Base-by-base conservation (phyloP, 2,113 vertebrate genomes). In the Calyptomena viridis region DNA sequence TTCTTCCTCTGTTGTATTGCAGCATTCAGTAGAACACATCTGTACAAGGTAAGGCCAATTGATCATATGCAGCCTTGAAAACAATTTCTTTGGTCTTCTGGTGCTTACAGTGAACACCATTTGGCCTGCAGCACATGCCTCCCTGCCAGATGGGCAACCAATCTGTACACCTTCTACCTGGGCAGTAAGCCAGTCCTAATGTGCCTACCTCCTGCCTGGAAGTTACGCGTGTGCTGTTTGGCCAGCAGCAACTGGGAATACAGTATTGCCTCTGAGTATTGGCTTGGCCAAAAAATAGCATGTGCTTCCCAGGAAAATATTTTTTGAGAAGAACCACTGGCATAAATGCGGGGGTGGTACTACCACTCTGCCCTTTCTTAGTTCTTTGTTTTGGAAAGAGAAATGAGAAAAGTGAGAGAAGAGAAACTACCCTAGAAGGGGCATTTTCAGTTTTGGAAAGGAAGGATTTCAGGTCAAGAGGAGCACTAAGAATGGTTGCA, bases 191-290 rank as follows among this genome's bases (percentile, higher is more conserved):
- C 95, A 97, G 86, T 15, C 86, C 47, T 82, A 74, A 10, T 44
- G 86, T 94, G 88, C 89, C 94, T 75, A 84, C 52, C 76, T 96
- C 89, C 94, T 96, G 95, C 95, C 93, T 97, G 95, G 94, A 96
- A 96, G 95, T 94, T 84, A 95, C 68, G 1, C 0, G 0, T 56
- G 72, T 87, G 86, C 92, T 84, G 50, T 12, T 94, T 23, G 4
- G 95, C 88, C 76, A 83, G 94, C 72, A 89, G 76, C 64, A 63
- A 87, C 39, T 81, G 83, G 76, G 64, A 96, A 94, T 18, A 90
- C 64, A 89, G 60, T 9, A 47, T 33, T 59, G 76, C 91, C 89
- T 93, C 91, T 89, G 80, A 94, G 76, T 60, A 39, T 3, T 28
- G 44, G 0, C 4, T n/a, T 97, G 86, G 94, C 68, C 59, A 14